Conservation (phyloP, 2,797 vertebrate species). For the Alosa sapidissima region DNA sequence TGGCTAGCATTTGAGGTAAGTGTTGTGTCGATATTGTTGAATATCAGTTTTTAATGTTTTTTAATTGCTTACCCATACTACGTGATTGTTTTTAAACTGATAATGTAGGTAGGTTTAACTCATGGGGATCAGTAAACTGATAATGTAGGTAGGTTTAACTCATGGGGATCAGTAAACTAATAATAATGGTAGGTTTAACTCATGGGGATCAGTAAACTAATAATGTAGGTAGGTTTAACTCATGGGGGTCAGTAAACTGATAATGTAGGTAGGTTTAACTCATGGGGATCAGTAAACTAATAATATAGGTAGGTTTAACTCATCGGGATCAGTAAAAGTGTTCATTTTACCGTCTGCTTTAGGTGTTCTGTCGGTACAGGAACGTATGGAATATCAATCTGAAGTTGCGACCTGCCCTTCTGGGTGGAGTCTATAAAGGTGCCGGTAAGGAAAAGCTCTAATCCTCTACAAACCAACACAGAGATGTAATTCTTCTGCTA, state of each 20-base stretch:
- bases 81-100: neutral
- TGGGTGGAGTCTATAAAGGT: slow-evolving; percentile 79
- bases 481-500: neutral
- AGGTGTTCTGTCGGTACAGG: slow-evolving; percentile 89
- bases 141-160: too few species aligned
- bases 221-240: neutral
- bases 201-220: neutral
- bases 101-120: neutral
- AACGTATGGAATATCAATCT: slow-evolving; percentile 86
- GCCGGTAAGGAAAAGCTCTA: slow-evolving; percentile 69
- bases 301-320: too few species aligned
- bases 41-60: neutral
- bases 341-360: neutral
- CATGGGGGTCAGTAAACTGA: too few species aligned
- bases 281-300: neutral
- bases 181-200: too few species aligned
- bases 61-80: neutral
- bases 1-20: slow-evolving; percentile 88
- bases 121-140: too few species aligned
- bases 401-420: slow-evolving; percentile 78
- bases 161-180: neutral
- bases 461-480: neutral
- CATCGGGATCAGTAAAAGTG: neutral
- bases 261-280: too few species aligned
- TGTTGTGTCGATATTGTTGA: neutral